phyloP scores from a whole-genome alignment of 1,140 invertebrate species.

The Macrosteles quadrilineatus region DNA sequence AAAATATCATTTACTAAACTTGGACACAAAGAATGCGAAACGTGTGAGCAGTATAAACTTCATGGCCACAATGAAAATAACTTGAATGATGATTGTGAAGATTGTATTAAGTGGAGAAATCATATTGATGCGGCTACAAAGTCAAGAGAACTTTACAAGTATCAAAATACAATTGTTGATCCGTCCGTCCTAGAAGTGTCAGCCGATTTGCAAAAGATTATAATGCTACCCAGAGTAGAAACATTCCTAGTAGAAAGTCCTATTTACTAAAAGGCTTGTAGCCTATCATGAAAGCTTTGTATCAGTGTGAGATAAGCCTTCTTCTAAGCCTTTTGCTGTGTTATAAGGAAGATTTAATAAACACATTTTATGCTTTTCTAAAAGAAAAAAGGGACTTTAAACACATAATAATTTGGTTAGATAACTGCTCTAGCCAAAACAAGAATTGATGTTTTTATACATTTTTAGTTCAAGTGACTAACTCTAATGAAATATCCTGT shows the following conservation, averaged over 20 bases:
- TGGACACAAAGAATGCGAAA: constrained; percentile 36
- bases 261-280: constrained; percentile 24
- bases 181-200: constrained; percentile 24
- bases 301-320: constrained; percentile 8
- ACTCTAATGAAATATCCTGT: constrained; percentile 41
- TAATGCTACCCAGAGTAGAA: constrained; percentile 38
- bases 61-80: constrained; percentile 34
- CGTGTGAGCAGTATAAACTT: constrained; percentile 29
- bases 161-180: constrained; percentile 13
- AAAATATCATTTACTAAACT: constrained; percentile 36
- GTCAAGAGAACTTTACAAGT: constrained; percentile 25
- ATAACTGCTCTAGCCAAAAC: constrained; percentile 42
- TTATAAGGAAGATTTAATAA: constrained; percentile 39
- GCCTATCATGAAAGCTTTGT: constrained; percentile 31
- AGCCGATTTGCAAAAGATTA: constrained; percentile 38
- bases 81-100: constrained; percentile 22
- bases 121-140: constrained; percentile 27
- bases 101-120: constrained; percentile 12
- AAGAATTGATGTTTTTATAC: constrained; percentile 35
- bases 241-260: constrained; percentile 34
- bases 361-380: constrained; percentile 32
- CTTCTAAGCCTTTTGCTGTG: constrained; percentile 10
- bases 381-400: constrained; percentile 17
- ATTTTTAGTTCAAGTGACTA: constrained; percentile 33
- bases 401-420: constrained; percentile 38